Evolutionary conservation across 1,140 invertebrate genomes (phyloP).

Genomic region (Hyphantria cunea): DNA sequence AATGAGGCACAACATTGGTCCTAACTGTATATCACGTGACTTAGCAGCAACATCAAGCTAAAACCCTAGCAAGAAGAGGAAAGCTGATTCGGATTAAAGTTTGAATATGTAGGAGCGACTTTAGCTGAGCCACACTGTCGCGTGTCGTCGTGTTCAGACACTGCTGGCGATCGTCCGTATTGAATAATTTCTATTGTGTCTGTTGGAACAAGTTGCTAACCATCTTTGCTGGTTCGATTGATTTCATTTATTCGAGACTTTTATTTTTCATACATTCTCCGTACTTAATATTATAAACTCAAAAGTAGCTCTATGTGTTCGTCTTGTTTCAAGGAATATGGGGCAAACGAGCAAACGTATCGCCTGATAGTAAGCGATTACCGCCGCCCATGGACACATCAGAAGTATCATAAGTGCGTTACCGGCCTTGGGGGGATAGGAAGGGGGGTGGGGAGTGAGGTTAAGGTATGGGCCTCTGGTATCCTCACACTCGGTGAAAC

Average conservation of each 20-base stretch:
- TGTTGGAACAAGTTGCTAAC: constrained; percentile 6
- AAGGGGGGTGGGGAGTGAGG: too few relatives aligned
- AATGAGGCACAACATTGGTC: constrained; percentile 2
- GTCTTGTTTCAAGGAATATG: too few relatives aligned
- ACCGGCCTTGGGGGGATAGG: too few relatives aligned
- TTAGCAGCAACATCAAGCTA: constrained; percentile 37
- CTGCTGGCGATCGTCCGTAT: constrained; percentile 20
- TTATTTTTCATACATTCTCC: too few relatives aligned
- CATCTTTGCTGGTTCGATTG: background rate
- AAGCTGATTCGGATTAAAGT: constrained; percentile 56
- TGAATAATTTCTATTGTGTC: constrained; percentile 26
- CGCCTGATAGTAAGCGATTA: too few relatives aligned
- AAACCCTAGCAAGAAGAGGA: constrained; percentile 38
- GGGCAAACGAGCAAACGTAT: too few relatives aligned
- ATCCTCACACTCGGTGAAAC: too few relatives aligned
- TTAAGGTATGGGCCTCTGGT: too few relatives aligned
- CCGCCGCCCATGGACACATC: too few relatives aligned
- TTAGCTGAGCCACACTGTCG: constrained; percentile 38
- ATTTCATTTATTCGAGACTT: background rate
- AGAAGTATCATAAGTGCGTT: too few relatives aligned
- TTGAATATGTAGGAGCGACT: constrained; percentile 50
- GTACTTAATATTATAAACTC: too few relatives aligned
- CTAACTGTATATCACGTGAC: constrained; percentile 31
- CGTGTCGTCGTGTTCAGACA: constrained; percentile 24
- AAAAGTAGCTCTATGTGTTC: too few relatives aligned